Evolutionary conservation across 2,888 invertebrate species (phyloP), one percentile per base, ranked within the genome.

Genomic region (Rhagium mordax): DNA sequence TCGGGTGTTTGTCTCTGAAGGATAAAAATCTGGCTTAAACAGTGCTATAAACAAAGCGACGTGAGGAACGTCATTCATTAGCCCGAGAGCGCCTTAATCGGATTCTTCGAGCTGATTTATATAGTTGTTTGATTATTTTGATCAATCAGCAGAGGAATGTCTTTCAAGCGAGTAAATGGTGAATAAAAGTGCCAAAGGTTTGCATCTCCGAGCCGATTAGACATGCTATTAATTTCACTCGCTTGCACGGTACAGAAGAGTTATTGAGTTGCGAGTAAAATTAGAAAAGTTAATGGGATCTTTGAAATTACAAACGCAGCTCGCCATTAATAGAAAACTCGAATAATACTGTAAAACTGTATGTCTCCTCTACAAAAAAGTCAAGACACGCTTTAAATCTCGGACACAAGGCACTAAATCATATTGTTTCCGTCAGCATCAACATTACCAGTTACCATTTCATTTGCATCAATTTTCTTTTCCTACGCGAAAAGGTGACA

Each of bases 31-130:
- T 55, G 24, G 24, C 24, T 55, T 55, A 55, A 55, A 55, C 24
- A 47, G 61, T 13, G 15, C 61, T 13, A 15, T 48, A 21, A 20
- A 55, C 24, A 55, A 24, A 24, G 13, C 21, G 24, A 66, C 33
- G 29, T 10, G 5, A 33, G 51, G 33, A 27, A 53, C 57, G 55
- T 41, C 66, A 57, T 66, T 66, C 57, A 66, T 55, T 66, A 72
- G 61, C 48, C 48, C 2, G 47, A 20, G n/a, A 47, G 47, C 7
- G 61, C 72, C 70, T 72, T 73, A 71, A 74, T 75, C 75, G 70
- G 71, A 75, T 75, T 75, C 73, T 41, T 68, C 65, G 15, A 16
- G 62, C 47, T 69, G 75, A 75, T 73, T 75, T 71, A 75, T 75
- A 71, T 57, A 49, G 48, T 51, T 41, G 51, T 57, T 60, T 64